These are phyloP conservation scores for Microtus oregoni DNA, from an alignment of 2,113 vertebrate genomes.

Conservation along the genomic window DNA sequence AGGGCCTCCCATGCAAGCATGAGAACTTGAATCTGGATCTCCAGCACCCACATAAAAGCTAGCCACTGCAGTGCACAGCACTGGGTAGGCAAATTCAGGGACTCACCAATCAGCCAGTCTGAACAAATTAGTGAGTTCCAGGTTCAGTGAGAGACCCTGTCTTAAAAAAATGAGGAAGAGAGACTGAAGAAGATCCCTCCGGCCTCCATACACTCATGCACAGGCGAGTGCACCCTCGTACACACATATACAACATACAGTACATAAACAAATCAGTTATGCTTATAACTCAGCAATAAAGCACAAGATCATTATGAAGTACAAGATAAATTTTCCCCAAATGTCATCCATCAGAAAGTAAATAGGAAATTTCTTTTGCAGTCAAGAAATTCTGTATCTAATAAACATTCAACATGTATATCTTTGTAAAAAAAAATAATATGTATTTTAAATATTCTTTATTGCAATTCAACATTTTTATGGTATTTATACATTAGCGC, in stretches of 20 bases:
- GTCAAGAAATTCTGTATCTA: background rate
- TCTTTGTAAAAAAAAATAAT: background rate
- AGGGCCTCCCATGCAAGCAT: background rate
- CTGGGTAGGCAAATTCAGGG: background rate
- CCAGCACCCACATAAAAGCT: background rate
- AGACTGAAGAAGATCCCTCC: background rate
- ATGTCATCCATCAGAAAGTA: background rate
- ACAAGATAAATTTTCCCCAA: background rate
- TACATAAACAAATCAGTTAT: background rate
- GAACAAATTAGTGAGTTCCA: background rate
- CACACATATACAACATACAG: background rate
- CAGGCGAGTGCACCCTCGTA: background rate
- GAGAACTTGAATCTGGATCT: background rate
- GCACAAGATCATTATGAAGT: background rate
- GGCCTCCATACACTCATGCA: background rate
- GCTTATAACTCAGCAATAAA: background rate
- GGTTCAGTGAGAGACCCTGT: background rate
- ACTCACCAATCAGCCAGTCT: background rate
- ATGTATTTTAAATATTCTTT: background rate
- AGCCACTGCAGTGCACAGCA: background rate
- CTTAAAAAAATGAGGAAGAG: background rate
- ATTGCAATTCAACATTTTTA: background rate
- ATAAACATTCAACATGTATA: background rate
- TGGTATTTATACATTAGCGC: background rate
- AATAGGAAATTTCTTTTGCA: background rate